Evolutionary conservation across 2,113 vertebrate genomes (phyloP), one percentile per base, ranked within the genome.

Genomic region (Lethenteron camtschaticum): DNA sequence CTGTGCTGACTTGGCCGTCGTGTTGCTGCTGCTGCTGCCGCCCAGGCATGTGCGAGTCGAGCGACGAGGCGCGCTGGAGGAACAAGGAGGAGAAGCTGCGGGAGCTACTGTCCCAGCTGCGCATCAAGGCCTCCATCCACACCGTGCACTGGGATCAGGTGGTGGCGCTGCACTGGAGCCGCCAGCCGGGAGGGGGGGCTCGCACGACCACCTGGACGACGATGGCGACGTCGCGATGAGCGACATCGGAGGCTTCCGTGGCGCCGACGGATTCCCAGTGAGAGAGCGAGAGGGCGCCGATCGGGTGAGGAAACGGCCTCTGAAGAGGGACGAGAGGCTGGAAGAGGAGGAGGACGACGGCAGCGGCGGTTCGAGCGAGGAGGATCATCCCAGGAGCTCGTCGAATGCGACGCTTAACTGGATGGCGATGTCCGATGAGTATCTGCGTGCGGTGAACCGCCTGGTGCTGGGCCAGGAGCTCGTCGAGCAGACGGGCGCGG

Each of bases 111-210:
- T 84, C 85, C 68, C 83, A 89, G 63, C 71, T 92, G 73, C 78
- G 88, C 20, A 92, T 91, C 71, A 83, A 85, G 74, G 89, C 88
- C 3, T 79, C 83, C 58, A 79, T 91, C 60, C 78, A 78, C 73
- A 77, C 81, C 0, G 86, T 92, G 70, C 79, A 81, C 8, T 92
- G 89, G 89, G 89, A 92, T 14, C 57, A 79, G 1, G 83, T 88
- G 77, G 85, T 85, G 55, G 76, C 80, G 11, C 78, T 91, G 68
- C 88, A 91, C 76, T 91, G 88, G 89, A 87, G 89, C 71, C 81
- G 80, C 6, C 82, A 76, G 16, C 57, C 70, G 71, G 57, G 68
- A 55, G 0, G 69, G 73, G 73, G 10, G 2, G 74, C 60, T 86
- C 86, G 0, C 82, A 88, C 2, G 83, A 87, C 70, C 90, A 88